Conservation (phyloP, 1,140 invertebrate genomes). For the Conus ventricosus region DNA sequence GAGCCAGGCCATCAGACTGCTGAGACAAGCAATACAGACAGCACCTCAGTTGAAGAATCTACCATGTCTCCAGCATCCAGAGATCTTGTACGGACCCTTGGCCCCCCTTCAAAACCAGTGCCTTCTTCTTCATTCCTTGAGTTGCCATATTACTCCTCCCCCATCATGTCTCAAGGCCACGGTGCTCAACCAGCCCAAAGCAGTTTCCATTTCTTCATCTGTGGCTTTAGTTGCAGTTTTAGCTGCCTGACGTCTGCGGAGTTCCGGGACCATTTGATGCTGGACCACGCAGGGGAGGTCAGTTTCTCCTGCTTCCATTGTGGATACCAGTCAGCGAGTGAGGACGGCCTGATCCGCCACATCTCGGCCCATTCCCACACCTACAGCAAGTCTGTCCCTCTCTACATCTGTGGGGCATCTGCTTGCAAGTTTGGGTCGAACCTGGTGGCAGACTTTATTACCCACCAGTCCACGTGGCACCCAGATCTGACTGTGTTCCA, state of each 20-base stretch:
- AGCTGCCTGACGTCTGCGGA: constrained; percentile 50
- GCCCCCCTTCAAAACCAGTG: constrained; percentile 18
- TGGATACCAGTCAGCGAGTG: constrained; percentile 52
- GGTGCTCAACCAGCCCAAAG: background rate
- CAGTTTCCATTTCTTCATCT: constrained; percentile 56
- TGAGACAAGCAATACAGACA: background rate
- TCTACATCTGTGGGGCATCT: constrained; percentile 55
- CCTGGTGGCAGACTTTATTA: constrained; percentile 53
- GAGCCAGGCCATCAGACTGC: background rate
- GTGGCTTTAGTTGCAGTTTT: constrained; percentile 61
- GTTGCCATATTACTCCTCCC: background rate
- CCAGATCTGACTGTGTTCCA: constrained; percentile 37
- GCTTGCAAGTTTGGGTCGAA: constrained; percentile 60
- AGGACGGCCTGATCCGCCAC: constrained; percentile 57
- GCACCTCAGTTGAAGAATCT: background rate
- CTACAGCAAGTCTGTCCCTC: constrained; percentile 49
- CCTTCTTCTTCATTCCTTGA: constrained; percentile 24
- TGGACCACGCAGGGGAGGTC: constrained; percentile 45
- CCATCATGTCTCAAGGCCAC: background rate
- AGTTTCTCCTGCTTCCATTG: constrained; percentile 60
- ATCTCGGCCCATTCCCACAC: constrained; percentile 52
- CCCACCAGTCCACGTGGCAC: constrained; percentile 58
- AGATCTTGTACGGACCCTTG: background rate
- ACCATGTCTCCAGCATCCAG: background rate
- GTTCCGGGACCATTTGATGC: constrained; percentile 54